phyloP scores from a whole-genome alignment of 1,140 invertebrate species.

The Odontomachus brunneus region DNA sequence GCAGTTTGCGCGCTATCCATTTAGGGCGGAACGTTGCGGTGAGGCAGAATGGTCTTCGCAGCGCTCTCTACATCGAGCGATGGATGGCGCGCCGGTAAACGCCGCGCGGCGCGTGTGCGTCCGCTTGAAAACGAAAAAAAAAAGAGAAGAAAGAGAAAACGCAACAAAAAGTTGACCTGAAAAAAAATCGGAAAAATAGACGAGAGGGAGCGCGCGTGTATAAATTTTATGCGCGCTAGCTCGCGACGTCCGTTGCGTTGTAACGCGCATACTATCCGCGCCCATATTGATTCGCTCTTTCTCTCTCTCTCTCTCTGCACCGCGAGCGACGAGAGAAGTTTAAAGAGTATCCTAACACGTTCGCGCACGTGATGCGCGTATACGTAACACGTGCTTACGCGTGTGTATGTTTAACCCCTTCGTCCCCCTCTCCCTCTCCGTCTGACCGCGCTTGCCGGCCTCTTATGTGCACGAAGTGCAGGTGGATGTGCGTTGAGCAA shows the following conservation, averaged over 20 bases:
- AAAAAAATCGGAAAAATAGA: too few species aligned
- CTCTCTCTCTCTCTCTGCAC: too few species aligned
- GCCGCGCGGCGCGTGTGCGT: neutral
- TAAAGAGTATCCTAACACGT: conserved; percentile 72
- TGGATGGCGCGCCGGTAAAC: neutral
- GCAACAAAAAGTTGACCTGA: too few species aligned
- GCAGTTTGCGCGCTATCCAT: neutral
- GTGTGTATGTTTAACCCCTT: conserved; percentile 16
- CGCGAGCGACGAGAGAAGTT: conserved; percentile 63
- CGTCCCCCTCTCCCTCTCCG: too few species aligned
- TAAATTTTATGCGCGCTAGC: conserved; percentile 76
- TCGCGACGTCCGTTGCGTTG: conserved; percentile 72
- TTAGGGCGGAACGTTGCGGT: neutral
- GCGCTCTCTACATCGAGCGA: conserved; percentile 19
- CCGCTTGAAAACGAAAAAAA: conserved; percentile 21
- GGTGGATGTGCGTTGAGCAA: conserved; percentile 66
- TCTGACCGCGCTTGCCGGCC: neutral
- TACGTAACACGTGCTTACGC: conserved; percentile 20
- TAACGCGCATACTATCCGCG: conserved; percentile 80
- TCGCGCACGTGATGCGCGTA: conserved; percentile 19
- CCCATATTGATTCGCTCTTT: conserved; percentile 81
- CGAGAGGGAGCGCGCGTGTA: conserved; percentile 41
- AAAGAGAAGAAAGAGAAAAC: too few species aligned
- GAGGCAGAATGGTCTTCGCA: neutral
- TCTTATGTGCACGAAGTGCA: conserved; percentile 47